These are phyloP conservation scores for Alethe diademata DNA, from an alignment of 2,113 vertebrate genomes.

Conservation along the genomic window DNA sequence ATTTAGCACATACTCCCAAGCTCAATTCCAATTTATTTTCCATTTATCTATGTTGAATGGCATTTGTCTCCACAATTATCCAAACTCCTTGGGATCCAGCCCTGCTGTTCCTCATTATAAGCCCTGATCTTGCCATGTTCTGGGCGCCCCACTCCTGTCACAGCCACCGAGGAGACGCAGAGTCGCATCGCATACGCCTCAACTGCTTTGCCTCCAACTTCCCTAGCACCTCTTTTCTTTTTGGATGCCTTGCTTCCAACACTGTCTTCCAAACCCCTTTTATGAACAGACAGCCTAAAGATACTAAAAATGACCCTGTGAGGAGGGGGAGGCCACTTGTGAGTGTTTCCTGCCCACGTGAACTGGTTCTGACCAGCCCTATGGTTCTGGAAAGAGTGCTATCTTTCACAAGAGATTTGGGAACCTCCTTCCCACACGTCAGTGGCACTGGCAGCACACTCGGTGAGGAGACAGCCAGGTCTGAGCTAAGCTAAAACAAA, in stretches of 20 bases:
- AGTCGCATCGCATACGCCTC: not conserved
- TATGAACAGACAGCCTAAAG: constrained; percentile 19
- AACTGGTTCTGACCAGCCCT: not conserved
- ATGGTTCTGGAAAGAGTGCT: accelerated
- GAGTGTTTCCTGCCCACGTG: not conserved
- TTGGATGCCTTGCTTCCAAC: not conserved
- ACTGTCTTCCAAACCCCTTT: constrained; percentile 5
- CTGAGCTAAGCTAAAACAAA: not conserved
- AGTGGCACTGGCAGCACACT: not conserved
- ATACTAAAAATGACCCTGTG: not conserved
- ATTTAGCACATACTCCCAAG: not conserved
- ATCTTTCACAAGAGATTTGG: not conserved
- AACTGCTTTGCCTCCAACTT: not conserved
- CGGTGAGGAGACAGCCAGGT: not conserved
- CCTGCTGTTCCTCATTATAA: constrained; percentile 16
- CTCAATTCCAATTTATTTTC: not conserved
- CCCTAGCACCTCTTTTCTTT: not conserved
- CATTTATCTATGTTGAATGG: constrained; percentile 16
- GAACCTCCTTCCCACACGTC: not conserved
- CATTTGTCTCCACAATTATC: constrained; percentile 39
- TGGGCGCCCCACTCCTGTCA: not conserved
- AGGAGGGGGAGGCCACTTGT: not conserved
- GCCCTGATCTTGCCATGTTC: not conserved
- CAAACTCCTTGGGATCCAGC: not conserved
- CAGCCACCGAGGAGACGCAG: not conserved